Evolutionary conservation across 2,888 invertebrate genomes (phyloP).

Genomic region (Timema podura): DNA sequence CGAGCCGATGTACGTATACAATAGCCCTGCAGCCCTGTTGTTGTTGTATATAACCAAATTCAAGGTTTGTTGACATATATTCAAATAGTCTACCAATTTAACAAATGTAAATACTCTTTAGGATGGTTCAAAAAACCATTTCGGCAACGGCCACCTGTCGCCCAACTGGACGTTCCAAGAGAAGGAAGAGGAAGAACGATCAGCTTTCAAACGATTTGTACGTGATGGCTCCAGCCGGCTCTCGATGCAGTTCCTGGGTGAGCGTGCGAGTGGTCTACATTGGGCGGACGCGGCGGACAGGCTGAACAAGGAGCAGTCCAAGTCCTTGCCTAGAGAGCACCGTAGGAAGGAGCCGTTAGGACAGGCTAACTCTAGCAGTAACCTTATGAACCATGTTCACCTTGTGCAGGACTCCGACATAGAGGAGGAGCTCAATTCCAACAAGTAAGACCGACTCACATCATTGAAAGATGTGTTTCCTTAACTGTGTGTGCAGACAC

Average conservation of each 20-base stretch:
- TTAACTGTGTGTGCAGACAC: too few species aligned
- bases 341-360: constrained; percentile 80
- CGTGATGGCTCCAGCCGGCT: constrained; percentile 65
- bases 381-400: constrained; percentile 16
- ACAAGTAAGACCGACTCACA: background rate
- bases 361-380: constrained; percentile 60
- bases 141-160: constrained; percentile 42
- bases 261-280: constrained; percentile 63
- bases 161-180: constrained; percentile 43
- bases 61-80: too few species aligned
- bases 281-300: constrained; percentile 85
- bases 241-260: constrained; percentile 84
- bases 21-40: too few species aligned
- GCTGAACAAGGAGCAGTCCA: constrained; percentile 44
- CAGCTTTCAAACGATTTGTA: constrained; percentile 37
- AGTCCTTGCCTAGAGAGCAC: constrained; percentile 73
- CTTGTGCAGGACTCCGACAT: constrained; percentile 28
- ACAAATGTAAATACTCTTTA: too few species aligned
- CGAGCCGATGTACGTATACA: too few species aligned
- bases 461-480: too few species aligned
- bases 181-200: constrained; percentile 9
- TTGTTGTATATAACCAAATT: too few species aligned
- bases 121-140: constrained; percentile 19
- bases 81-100: too few species aligned
- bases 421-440: constrained; percentile 20